Evolutionary conservation across 2,888 invertebrate species (phyloP), one percentile per base, ranked within the genome.

Genomic region (Acrobasis suavella): DNA sequence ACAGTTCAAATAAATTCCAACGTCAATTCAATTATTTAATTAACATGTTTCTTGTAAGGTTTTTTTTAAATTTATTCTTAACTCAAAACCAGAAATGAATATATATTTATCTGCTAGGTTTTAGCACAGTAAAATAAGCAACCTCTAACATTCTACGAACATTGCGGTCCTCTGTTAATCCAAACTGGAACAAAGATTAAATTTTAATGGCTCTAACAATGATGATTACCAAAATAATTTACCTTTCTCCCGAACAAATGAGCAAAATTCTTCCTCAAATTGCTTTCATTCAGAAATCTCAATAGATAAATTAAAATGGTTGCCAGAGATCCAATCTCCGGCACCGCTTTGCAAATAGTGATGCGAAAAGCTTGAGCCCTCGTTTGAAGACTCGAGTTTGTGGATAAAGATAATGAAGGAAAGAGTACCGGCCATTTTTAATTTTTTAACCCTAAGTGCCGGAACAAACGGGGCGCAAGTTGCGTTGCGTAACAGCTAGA

Each of bases 261-360:
- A 32, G 52, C 32, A 37, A 52, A 52, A 52, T 52, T 52, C 52
- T 52, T 32, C 52, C 32, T 6, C 52, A 52, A 52, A 52, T 52
- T 52, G 52, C 52, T 52, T 52, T 32, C 52, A 52, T 52, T 52
- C 52, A 52, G 32, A 52, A 52, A 22, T 52, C 52, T 52, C 52
- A 52, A 52, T 52, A 52, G 52, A 52, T 52, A 52, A 52, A 52
- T 52, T 52, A 52, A 52, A 52, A 52, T 52, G 52, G 52, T 22
- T 32, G 52, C 52, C 32, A 14, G 14, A 14, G 14, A 50, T 52
- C 8, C 22, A 52, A 52, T 52, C 52, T 52, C 52, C 32, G 52
- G 51, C 17, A 16, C 50, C 50, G 17, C 50, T 9, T 10, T 22
- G 14, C n/a, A 22, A 32, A 22, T 32, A 52, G 46, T 46, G 46